These are phyloP conservation scores for Zaprionus taronus DNA, from an alignment of 1,140 invertebrate species.

Conservation along the genomic window DNA sequence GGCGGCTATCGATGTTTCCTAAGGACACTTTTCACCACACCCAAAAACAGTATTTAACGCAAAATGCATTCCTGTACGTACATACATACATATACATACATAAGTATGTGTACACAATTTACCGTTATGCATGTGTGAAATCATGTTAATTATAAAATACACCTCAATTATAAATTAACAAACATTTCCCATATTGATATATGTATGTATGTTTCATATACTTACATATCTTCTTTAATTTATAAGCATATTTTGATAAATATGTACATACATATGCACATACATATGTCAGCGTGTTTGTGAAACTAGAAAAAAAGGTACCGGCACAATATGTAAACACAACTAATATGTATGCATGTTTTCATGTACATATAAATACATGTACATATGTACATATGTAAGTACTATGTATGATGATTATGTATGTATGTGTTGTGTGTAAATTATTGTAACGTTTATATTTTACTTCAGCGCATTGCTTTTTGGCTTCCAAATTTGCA, in stretches of 20 bases:
- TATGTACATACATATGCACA: slow-evolving; percentile 8
- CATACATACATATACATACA: slow-evolving; percentile 13
- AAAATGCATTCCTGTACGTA: slow-evolving; percentile 5
- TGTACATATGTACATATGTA: neutral
- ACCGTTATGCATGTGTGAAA: neutral
- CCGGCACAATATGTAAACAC: slow-evolving; percentile 66
- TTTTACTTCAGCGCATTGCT: neutral
- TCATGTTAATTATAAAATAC: neutral
- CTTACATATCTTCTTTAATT: neutral
- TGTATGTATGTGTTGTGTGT: no score
- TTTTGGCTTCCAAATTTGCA: neutral
- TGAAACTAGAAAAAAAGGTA: slow-evolving; percentile 14
- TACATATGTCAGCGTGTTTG: neutral
- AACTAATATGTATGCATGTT: slow-evolving; percentile 12
- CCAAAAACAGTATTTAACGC: slow-evolving; percentile 9
- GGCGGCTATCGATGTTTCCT: slow-evolving; percentile 24
- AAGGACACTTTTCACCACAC: slow-evolving; percentile 33
- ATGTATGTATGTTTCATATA: neutral
- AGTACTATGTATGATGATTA: neutral
- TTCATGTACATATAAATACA: neutral
- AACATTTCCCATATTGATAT: neutral
- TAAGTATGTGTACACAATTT: neutral
- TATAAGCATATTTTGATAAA: neutral
- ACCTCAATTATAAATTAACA: neutral
- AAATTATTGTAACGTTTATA: neutral